Base-by-base conservation (phyloP, 2,113 vertebrate genomes). In the Cynocephalus volans region DNA sequence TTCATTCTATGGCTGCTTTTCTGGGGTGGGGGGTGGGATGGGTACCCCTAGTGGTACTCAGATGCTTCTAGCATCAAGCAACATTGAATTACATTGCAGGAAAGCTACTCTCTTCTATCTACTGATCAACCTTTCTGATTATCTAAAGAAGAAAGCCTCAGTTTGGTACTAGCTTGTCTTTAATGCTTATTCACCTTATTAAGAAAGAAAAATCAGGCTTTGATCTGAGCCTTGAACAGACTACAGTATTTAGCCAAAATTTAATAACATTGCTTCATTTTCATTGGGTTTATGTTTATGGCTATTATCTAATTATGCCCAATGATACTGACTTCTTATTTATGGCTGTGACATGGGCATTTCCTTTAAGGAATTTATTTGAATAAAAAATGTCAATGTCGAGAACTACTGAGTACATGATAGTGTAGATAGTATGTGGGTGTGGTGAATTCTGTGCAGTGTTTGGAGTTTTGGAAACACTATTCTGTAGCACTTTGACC, bases 241-340 rank as follows among this genome's bases (percentile, higher is more conserved):
- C 48, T 48, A 76, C 8, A 14, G 17, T 48, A 60, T 62, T 83
- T 65, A 79, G 24, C 58, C 6, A n/a, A 81, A 75, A 79, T 85
- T 90, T 79, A 41, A 60, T 60, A 83, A 76, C 17, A 17, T 64
- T 11, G 6, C 21, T 88, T 56, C 77, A 48, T 79, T 88, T 92
- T 90, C 72, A 8, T 12, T 36, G 58, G 28, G 5, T 64, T 84
- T 84, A 84, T 45, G 60, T 67, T 89, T 67, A 67, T 52, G 85
- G 23, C 18, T 45, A 41, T 41, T 95, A 89, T 79, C 48, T 64
- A 73, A 95, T 64, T 94, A 73, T 85, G 58, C 77, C 64, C 82
- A 91, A 52, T 58, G 36, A 58, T 36, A 64, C 26, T 50, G 19
- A 83, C 52, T 83, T 83, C 28, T 52, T 90, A 36, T 76, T 41